A percentile compares a stretch with the other conserved stretches of the same genome.
These are phyloP conservation scores for Stictocephala bisonia DNA, from an alignment of 2,888 invertebrate genomes.

Conservation along the genomic window DNA sequence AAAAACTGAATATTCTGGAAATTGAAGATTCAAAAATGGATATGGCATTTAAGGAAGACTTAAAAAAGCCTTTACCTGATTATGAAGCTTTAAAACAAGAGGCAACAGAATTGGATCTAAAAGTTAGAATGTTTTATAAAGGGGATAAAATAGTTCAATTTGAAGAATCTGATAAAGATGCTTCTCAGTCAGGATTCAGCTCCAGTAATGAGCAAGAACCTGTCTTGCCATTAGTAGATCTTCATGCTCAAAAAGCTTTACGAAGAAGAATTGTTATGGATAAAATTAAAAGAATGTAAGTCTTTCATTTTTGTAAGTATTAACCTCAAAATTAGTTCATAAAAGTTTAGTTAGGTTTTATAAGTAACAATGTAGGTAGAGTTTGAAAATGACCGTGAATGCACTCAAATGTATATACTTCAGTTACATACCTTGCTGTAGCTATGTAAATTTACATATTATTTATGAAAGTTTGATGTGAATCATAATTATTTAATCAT, in stretches of 20 bases:
- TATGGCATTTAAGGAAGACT: constrained; percentile 49
- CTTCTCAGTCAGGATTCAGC: no score
- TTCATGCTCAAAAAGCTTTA: constrained; percentile 74
- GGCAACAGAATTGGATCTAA: constrained; percentile 73
- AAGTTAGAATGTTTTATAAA: constrained; percentile 70
- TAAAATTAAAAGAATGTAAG: constrained; percentile 26
- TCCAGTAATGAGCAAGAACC: no score
- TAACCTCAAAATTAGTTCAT: no score
- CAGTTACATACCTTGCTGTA: no score
- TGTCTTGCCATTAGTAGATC: constrained; percentile 75
- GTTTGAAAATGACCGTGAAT: no score
- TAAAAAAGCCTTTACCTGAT: constrained; percentile 71
- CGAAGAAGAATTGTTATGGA: constrained; percentile 77
- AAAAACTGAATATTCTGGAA: constrained; percentile 72
- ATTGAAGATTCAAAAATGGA: constrained; percentile 72
- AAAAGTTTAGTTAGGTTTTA: no score
- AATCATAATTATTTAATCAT: no score
- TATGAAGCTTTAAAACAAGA: constrained; percentile 73
- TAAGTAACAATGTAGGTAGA: no score
- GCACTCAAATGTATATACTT: no score
- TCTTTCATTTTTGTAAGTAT: constrained; percentile 9
- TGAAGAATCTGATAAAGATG: constrained; percentile 54
- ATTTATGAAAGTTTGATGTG: no score
- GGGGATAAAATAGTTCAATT: constrained; percentile 67
- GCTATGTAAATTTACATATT: no score